These are phyloP conservation scores for Hypomesus transpacificus DNA, from an alignment of 2,113 vertebrate genomes.

Conservation along the genomic window DNA sequence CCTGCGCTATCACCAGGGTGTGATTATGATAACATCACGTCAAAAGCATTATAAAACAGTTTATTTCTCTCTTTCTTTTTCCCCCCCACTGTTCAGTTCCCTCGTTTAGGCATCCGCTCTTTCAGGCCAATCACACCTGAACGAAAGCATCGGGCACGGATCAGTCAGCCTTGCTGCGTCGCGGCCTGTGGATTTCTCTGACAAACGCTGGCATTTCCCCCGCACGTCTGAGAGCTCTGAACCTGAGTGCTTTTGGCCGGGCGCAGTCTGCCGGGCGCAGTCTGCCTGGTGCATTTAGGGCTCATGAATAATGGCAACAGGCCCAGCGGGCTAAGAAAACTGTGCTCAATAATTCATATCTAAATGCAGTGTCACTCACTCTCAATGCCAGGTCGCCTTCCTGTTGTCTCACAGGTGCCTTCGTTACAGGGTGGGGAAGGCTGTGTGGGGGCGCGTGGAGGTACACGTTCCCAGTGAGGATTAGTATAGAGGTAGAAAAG, in stretches of 20 bases:
- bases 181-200: slow-evolving; percentile 7
- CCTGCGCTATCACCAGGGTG: neutral
- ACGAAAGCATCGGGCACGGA: neutral
- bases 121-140: slow-evolving; percentile 15
- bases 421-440: no score
- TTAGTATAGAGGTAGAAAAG: no score
- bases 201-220: slow-evolving; percentile 8
- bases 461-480: no score
- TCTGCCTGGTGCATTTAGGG: slow-evolving; percentile 52
- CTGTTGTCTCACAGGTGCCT: slow-evolving; percentile 42
- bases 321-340: slow-evolving; percentile 63
- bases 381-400: slow-evolving; percentile 47
- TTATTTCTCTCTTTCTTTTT: no score
- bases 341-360: slow-evolving; percentile 69
- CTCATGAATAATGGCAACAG: slow-evolving; percentile 66
- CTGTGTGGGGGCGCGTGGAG: no score
- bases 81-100: no score
- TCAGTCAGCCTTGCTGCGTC: neutral
- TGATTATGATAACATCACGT: neutral
- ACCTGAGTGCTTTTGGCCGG: slow-evolving; percentile 26
- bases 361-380: slow-evolving; percentile 60
- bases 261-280: slow-evolving; percentile 36
- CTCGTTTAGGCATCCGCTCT: neutral
- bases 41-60: no score
- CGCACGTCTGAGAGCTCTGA: slow-evolving; percentile 15